A percentile compares a stretch with the other conserved stretches of the same genome.
Conservation (phyloP, 2,797 vertebrate species). For the Huso huso region DNA sequence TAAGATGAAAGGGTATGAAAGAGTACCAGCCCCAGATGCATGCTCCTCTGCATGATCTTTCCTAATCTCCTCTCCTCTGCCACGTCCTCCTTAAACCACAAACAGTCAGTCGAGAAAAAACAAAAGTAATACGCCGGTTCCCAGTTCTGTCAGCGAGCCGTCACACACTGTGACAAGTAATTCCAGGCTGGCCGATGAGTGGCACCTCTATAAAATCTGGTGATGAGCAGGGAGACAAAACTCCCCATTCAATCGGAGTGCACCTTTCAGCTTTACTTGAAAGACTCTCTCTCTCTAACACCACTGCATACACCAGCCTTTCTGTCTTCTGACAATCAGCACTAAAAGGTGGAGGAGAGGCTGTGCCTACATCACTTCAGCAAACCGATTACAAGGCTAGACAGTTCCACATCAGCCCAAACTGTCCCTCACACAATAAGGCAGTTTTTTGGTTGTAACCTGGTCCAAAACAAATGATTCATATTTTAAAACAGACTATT, state of each 20-base stretch:
- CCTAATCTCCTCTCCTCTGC: background rate
- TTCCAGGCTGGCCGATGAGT: slow-evolving; percentile 64
- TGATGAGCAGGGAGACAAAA: slow-evolving; percentile 95
- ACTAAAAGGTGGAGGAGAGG: too few relatives aligned
- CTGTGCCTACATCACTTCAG: too few relatives aligned
- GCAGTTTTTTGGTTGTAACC: too few relatives aligned
- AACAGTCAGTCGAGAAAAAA: slow-evolving; percentile 61
- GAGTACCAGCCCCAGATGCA: background rate
- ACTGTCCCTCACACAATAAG: too few relatives aligned
- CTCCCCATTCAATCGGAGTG: slow-evolving; percentile 75
- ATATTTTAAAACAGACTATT: too few relatives aligned
- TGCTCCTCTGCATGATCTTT: background rate
- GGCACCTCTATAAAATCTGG: slow-evolving; percentile 92
- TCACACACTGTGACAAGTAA: slow-evolving; percentile 65
- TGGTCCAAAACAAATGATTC: too few relatives aligned
- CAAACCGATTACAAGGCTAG: too few relatives aligned
- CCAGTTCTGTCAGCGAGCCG: slow-evolving; percentile 44
- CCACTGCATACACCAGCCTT: background rate
- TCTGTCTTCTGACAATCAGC: too few relatives aligned
- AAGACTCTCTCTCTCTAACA: slow-evolving; percentile 18
- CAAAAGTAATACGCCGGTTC: slow-evolving; percentile 61
- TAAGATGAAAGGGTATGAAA: background rate
- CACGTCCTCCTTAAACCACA: slow-evolving; percentile 9
- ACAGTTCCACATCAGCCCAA: too few relatives aligned
- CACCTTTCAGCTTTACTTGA: slow-evolving; percentile 92